Base-by-base conservation (phyloP, 2,797 vertebrate genomes). In the Lepidocolaptes lacrymiger region DNA sequence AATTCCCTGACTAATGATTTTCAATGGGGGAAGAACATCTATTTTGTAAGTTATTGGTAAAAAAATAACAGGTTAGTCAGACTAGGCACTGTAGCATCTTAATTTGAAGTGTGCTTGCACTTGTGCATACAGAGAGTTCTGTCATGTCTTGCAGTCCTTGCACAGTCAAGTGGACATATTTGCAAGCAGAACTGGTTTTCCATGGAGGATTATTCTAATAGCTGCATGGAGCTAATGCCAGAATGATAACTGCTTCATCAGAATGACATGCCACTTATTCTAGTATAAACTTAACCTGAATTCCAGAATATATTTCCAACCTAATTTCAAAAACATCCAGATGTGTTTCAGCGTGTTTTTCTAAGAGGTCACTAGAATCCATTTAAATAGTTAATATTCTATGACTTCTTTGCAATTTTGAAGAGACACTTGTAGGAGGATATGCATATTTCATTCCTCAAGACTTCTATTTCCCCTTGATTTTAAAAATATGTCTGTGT, bases 371-470 rank as follows among this genome's bases (percentile, higher is more conserved):
- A 69, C 62, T 58, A n/a, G 78, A 91, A 85, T 92, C 37, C 39
- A 71, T 91, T 91, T 89, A 64, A 94, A 77, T 87, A 88, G 72
- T 89, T 93, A 82, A 82, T 93, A 67, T 85, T 89, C 54, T 73
- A 2, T 66, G 44, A 19, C 28, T 84, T 69, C 72, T 90, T 81
- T 78, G 63, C 61, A 85, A 20, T 84, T 93, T 93, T 91, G 74
- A 90, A 78, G 68, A 89, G 62, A 32, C 39, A 32, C 32, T 84
- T 74, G 41, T 39, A 69, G 64, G 37, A 75, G 49, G 48, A 67
- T 85, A 88, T 88, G 76, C 44, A 74, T 94, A 91, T 89, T 91
- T 92, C 48, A 93, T 92, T 91, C 30, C 52, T 85, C 64, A 61
- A 44, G 81, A 58, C 62, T 90, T 75, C 52, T 93, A 0, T 91